Evolutionary conservation across 2,797 vertebrate genomes (phyloP), one percentile per base, ranked within the genome.

Genomic region (Anguilla obscura): DNA sequence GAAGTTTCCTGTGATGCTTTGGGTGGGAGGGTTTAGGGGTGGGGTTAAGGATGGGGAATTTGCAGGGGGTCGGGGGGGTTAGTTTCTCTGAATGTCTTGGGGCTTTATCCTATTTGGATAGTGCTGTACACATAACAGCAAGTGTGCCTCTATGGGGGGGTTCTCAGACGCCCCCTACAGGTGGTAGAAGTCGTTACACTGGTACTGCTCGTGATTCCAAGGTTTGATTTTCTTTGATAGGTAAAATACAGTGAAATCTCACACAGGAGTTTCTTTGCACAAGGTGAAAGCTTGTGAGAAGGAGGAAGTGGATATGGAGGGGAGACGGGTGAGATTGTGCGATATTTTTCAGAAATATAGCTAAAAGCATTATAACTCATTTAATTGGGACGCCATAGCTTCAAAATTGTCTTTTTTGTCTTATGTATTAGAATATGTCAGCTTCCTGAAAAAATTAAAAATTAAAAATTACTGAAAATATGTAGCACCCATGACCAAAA

Each of bases 371-470:
- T 92, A 93, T 88, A 92, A 90, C 89, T 92, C 87, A 92, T 94
- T 94, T 93, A 93, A 94, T 93, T 94, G 92, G 91, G 92, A 91
- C 91, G 92, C 91, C 88, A 89, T 93, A 50, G 54, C 85, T 84
- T 94, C 89, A 91, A 92, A 93, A 90, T 89, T 89, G 89, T 92
- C 21, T 63, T 90, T 93, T 89, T 95, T 92, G 95, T 21, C 93
- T 96, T 94, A 95, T 94, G 93, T 92, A 95, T 94, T 94, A 93
- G 95, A 96, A 95, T 95, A 95, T 95, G 92, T 95, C 94, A 93
- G 93, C 92, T 8, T 95, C 92, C 91, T 89, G 87, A 92, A 95
- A 91, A 52, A 58, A 58, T 14, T 58, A 58, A 58, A 18, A 58
- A 10, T 63, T 21, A 24, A 63, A 69, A 69, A 27, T 8, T 27